Conservation (phyloP, 2,113 vertebrate genomes). For the Bufo bufo region DNA sequence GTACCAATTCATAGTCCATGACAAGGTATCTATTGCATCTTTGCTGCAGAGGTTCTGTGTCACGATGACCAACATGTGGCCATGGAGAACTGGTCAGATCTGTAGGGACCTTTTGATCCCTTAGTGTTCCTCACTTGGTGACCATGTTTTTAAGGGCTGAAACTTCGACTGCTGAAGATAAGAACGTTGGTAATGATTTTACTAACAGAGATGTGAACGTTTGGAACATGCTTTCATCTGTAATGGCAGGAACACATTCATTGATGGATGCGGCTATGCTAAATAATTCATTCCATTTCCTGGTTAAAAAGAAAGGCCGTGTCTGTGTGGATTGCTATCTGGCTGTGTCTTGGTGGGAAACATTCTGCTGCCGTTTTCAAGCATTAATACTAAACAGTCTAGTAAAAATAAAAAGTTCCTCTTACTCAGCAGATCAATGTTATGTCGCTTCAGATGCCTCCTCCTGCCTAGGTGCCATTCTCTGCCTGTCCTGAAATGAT, state of each 20-base stretch:
- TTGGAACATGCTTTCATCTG: not conserved
- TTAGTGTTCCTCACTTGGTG: not conserved
- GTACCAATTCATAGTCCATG: not conserved
- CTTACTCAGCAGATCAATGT: not conserved
- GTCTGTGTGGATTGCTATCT: not conserved
- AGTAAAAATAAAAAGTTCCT: too few relatives aligned
- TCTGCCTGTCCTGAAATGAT: slow-evolving; percentile 21
- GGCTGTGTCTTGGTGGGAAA: not conserved
- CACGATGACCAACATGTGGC: not conserved
- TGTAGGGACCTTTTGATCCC: not conserved
- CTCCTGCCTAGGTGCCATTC: not conserved
- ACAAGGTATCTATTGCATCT: not conserved
- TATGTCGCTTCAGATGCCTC: not conserved
- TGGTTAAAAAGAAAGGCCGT: too few relatives aligned
- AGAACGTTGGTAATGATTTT: not conserved
- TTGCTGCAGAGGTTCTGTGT: not conserved
- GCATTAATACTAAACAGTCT: not conserved
- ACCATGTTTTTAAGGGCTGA: not conserved
- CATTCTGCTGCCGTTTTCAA: not conserved
- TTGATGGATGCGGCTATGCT: not conserved
- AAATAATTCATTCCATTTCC: not conserved
- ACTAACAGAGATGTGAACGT: not conserved
- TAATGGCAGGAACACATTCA: too few relatives aligned
- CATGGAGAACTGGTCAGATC: not conserved
- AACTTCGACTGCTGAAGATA: not conserved